phyloP scores from a whole-genome alignment of 2,888 invertebrate species.

The Pristionchus arcanus region DNA sequence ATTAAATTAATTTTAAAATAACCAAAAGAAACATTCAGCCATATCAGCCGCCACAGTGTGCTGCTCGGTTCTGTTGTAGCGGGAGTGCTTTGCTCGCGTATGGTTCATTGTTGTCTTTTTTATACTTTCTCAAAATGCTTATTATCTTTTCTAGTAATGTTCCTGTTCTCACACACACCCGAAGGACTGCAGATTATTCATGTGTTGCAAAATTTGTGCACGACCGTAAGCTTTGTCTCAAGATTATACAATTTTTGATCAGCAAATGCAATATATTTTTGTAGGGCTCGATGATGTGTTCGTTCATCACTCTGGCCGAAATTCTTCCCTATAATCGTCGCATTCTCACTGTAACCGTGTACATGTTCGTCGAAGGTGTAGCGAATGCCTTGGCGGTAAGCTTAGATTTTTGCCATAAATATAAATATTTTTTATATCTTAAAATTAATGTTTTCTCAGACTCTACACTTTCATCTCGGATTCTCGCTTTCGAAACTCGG shows the following conservation, averaged over 20 bases:
- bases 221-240: too few relatives aligned
- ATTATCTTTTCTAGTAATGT: neutral
- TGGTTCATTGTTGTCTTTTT: too few relatives aligned
- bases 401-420: too few relatives aligned
- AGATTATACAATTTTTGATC: too few relatives aligned
- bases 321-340: slow-evolving; percentile 30
- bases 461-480: neutral
- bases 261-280: too few relatives aligned
- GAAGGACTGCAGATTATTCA: neutral
- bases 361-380: neutral
- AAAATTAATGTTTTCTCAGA: neutral
- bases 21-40: neutral
- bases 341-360: neutral
- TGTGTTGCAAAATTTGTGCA: neutral
- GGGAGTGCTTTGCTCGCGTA: neutral
- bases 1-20: too few relatives aligned
- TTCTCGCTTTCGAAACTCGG: neutral
- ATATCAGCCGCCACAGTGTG: neutral
- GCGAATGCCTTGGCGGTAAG: neutral
- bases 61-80: neutral
- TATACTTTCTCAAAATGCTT: neutral
- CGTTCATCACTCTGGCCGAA: neutral
- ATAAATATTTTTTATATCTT: too few relatives aligned
- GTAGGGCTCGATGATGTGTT: neutral
- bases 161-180: neutral